Evolutionary conservation across 2,888 invertebrate species (phyloP).

Genomic region (Euclidia mi): DNA sequence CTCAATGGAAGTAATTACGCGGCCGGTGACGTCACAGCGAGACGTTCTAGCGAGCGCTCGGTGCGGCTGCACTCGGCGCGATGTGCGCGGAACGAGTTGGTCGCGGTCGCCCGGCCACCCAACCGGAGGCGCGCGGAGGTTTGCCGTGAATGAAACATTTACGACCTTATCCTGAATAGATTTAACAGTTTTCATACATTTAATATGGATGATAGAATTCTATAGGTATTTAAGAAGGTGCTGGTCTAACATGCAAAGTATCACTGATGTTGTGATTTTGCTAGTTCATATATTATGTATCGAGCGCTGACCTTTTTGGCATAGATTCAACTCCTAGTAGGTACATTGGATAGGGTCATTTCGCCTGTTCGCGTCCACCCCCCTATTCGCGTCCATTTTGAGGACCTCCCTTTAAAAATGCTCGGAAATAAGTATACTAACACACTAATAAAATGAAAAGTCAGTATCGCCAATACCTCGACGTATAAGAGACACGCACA

Average conservation of each 20-base stretch:
- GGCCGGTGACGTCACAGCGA: conserved; percentile 80
- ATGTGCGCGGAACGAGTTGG: conserved; percentile 38
- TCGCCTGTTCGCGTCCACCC: too few species aligned
- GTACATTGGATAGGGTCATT: conserved; percentile 7
- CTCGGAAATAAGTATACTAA: too few species aligned
- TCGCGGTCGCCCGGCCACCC: conserved; percentile 17
- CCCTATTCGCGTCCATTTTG: too few species aligned
- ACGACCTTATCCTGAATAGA: conserved; percentile 16
- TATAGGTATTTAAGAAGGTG: too few species aligned
- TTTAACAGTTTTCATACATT: conserved; percentile 6
- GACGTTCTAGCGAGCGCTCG: conserved; percentile 52
- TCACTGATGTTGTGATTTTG: too few species aligned
- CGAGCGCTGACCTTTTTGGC: conserved; percentile 41
- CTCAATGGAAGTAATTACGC: conserved; percentile 77
- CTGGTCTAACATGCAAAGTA: neutral
- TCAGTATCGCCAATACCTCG: too few species aligned
- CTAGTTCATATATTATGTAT: neutral
- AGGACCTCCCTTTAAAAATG: too few species aligned
- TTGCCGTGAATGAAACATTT: conserved; percentile 39
- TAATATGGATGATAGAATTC: too few species aligned
- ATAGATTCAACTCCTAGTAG: conserved; percentile 24
- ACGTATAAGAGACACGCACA: too few species aligned
- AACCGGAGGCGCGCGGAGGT: conserved; percentile 11
- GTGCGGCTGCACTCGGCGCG: conserved; percentile 59
- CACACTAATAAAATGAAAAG: too few species aligned